Conservation (phyloP, 2,113 vertebrate genomes). For the Hylia prasina region DNA sequence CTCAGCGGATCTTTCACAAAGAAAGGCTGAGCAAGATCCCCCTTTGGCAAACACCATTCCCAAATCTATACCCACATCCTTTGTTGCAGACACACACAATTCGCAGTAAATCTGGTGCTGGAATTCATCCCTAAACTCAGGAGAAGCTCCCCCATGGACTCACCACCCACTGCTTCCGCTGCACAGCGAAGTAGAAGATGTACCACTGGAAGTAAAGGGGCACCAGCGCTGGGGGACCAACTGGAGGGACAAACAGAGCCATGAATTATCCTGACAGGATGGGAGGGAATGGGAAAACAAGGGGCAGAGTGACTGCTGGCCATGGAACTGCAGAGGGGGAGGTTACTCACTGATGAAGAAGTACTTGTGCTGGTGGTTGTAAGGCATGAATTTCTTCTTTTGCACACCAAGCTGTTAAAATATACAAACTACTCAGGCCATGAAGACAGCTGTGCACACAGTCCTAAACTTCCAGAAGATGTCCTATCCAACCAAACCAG, state of each 20-base stretch:
- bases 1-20: too few relatives aligned
- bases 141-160: not conserved
- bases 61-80: not conserved
- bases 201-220: constrained; percentile 84
- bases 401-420: constrained; percentile 75
- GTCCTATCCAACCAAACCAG: not conserved
- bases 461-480: not conserved
- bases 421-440: not conserved
- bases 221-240: constrained; percentile 81
- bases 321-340: not conserved
- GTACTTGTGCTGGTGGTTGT: constrained; percentile 85
- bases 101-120: not conserved
- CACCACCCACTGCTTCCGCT: constrained; percentile 79
- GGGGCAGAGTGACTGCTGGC: not conserved
- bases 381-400: constrained; percentile 85
- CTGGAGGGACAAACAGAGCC: constrained; percentile 46
- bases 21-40: not conserved
- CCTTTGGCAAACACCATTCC: not conserved
- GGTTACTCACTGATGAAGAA: constrained; percentile 81
- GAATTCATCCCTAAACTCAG: not conserved
- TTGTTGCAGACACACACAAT: not conserved
- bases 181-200: constrained; percentile 77
- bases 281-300: not conserved
- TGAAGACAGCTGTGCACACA: not conserved
- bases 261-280: not conserved